Conservation (phyloP, 2,797 vertebrate species). For the Epinephelus malabaricus region DNA sequence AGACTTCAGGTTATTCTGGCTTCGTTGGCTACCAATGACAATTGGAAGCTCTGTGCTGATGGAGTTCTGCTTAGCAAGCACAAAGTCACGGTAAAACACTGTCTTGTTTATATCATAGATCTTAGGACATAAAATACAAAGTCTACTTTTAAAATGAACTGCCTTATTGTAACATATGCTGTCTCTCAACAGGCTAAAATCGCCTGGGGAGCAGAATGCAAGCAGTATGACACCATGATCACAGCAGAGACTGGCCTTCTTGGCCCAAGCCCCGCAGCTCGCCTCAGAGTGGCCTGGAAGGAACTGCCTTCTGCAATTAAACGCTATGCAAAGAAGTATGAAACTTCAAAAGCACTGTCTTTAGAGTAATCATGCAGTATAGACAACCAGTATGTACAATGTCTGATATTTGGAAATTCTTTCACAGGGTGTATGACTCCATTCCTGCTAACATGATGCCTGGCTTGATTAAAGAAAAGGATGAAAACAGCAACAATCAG, state of each 20-base stretch:
- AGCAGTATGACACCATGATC: slow-evolving; percentile 78
- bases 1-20: slow-evolving; percentile 86
- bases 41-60: slow-evolving; percentile 89
- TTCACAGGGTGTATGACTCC: slow-evolving; percentile 78
- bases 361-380: neutral
- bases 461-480: slow-evolving; percentile 71
- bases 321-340: slow-evolving; percentile 79
- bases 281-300: slow-evolving; percentile 84
- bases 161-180: neutral
- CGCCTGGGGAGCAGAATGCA: slow-evolving; percentile 87
- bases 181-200: slow-evolving; percentile 79
- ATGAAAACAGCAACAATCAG: slow-evolving; percentile 70
- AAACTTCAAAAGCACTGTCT: neutral
- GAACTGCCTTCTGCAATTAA: slow-evolving; percentile 77
- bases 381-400: slow-evolving; percentile 3
- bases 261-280: slow-evolving; percentile 82
- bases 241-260: slow-evolving; percentile 87
- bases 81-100: slow-evolving; percentile 86
- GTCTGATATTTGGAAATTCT: slow-evolving; percentile 5
- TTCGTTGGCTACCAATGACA: slow-evolving; percentile 82
- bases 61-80: slow-evolving; percentile 85
- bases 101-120: neutral
- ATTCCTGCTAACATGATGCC: slow-evolving; percentile 69
- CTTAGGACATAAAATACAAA: neutral
- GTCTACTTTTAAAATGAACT: neutral